Conservation (phyloP, 1,140 invertebrate genomes). For the Drosophila nebulosa region DNA sequence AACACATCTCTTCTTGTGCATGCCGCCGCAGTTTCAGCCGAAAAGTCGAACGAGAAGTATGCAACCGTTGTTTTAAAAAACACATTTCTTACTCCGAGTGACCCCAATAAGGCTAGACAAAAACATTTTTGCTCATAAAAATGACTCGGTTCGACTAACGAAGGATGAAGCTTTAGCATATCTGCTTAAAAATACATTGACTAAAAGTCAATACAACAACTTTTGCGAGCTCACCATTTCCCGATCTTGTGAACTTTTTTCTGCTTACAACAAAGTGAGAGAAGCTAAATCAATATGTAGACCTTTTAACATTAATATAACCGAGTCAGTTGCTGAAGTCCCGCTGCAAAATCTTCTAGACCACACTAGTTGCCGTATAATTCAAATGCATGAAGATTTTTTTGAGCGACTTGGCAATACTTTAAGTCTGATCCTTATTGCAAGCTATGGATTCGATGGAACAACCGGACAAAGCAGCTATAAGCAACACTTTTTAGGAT, state of each 20-base stretch:
- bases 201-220: constrained; percentile 29
- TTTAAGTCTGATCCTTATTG: constrained; percentile 19
- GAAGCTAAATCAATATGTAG: constrained; percentile 21
- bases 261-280: constrained; percentile 17
- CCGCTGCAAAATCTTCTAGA: constrained; percentile 17
- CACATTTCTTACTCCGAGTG: constrained; percentile 13
- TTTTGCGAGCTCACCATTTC: constrained; percentile 22
- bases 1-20: constrained; percentile 17
- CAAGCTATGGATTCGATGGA: constrained; percentile 17
- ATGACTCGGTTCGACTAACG: constrained; percentile 5
- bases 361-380: constrained; percentile 6
- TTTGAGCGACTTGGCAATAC: constrained; percentile 14
- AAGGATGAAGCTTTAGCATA: constrained; percentile 23
- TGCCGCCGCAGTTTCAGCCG: neutral
- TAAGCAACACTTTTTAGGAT: constrained; percentile 1
- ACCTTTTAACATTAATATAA: constrained; percentile 16
- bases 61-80: constrained; percentile 6
- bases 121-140: constrained; percentile 8
- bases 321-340: constrained; percentile 2
- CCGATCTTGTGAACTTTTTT: constrained; percentile 9
- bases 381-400: constrained; percentile 17
- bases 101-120: constrained; percentile 1
- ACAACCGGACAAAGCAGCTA: constrained; percentile 20
- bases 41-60: neutral
- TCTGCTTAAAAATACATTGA: constrained; percentile 24